Conservation (phyloP, 2,888 invertebrate species). For the Rambutsinella grinnellia region DNA sequence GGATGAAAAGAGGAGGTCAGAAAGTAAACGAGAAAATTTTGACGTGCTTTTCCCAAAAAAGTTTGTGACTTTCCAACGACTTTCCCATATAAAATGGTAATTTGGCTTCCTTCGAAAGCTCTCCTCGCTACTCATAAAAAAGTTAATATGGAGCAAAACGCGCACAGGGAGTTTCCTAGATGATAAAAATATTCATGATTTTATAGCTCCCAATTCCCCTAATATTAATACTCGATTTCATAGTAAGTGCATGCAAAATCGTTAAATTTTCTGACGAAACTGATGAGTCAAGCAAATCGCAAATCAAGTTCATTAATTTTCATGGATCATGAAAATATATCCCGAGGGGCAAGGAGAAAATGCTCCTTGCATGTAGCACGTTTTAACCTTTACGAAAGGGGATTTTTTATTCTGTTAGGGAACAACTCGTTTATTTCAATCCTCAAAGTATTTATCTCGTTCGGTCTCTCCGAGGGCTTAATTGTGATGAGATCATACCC, state of each 20-base stretch:
- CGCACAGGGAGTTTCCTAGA: background rate
- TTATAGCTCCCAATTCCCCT: conserved; percentile 41
- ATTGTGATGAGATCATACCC: too few species aligned
- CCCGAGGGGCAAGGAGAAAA: conserved; percentile 42
- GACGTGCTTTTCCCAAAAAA: background rate
- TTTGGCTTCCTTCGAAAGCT: too few species aligned
- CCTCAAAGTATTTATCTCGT: too few species aligned
- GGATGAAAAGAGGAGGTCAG: too few species aligned
- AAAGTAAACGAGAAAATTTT: too few species aligned
- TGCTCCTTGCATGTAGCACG: background rate
- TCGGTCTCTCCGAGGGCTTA: too few species aligned
- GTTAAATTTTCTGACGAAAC: conserved; percentile 22
- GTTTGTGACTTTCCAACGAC: background rate
- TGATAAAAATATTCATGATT: conserved; percentile 34
- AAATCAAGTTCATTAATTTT: conserved; percentile 59
- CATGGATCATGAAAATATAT: conserved; percentile 57
- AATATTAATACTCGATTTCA: conserved; percentile 29
- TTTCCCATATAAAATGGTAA: background rate
- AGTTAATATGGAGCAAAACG: background rate
- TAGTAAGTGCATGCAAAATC: conserved; percentile 20
- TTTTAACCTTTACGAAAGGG: too few species aligned
- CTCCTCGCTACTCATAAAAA: background rate
- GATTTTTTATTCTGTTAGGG: too few species aligned
- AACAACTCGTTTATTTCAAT: too few species aligned
- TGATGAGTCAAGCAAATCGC: conserved; percentile 53